These are phyloP conservation scores for Campylomormyrus numenius DNA, from an alignment of 2,113 vertebrate genomes.

Conservation along the genomic window DNA sequence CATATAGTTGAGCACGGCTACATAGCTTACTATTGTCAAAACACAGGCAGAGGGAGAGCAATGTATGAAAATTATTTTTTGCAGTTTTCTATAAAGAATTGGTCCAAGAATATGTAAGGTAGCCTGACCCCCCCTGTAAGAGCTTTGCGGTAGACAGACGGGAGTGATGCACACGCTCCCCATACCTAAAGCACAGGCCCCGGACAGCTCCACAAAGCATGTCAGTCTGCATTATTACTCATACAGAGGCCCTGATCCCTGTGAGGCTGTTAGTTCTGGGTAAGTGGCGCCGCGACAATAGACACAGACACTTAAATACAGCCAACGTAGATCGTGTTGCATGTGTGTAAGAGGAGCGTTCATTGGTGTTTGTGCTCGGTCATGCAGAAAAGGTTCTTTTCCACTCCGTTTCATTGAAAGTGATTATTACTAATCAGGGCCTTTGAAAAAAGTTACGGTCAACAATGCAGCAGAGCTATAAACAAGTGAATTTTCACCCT, in stretches of 20 bases:
- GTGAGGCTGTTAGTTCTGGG: background rate
- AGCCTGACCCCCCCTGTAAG: background rate
- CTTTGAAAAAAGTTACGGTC: background rate
- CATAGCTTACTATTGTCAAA: background rate
- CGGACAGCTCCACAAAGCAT: background rate
- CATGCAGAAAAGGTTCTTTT: background rate
- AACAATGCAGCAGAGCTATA: background rate
- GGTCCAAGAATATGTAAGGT: background rate
- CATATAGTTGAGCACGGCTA: background rate
- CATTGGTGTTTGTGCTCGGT: constrained; percentile 7
- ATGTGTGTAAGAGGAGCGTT: constrained; percentile 3
- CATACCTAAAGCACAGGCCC: background rate
- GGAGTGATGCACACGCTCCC: background rate
- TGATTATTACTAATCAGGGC: background rate
- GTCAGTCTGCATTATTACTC: constrained; percentile 8
- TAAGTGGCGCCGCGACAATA: constrained; percentile 1
- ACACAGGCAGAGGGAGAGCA: background rate
- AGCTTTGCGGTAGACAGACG: background rate
- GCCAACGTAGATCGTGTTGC: background rate
- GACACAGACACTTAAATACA: constrained; percentile 12
- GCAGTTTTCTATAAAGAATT: no score
- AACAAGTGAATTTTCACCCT: background rate
- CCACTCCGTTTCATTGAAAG: background rate
- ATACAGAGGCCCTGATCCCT: background rate
- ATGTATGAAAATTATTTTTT: background rate